A percentile compares a stretch with the other conserved stretches of the same genome.
phyloP scores from a whole-genome alignment of 2,113 vertebrate species.

The Actinemys pallida region DNA sequence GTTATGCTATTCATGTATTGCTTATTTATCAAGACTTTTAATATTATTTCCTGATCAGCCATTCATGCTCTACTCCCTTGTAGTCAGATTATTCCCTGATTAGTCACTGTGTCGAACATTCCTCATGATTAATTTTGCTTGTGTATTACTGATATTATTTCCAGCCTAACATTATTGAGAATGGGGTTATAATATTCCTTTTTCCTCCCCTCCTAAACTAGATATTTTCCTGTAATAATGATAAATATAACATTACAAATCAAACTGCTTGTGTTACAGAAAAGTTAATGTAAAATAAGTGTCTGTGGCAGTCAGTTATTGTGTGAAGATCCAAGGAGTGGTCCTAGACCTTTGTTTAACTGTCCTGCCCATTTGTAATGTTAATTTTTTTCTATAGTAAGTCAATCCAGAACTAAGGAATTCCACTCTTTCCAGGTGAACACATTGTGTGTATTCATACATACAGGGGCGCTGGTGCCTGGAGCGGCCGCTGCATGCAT shows the following conservation, averaged over 20 bases:
- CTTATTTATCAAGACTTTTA: constrained; percentile 19
- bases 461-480: too few relatives aligned
- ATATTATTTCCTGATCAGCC: background rate
- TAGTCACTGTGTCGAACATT: background rate
- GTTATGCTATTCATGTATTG: background rate
- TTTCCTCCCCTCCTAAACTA: background rate
- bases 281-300: background rate
- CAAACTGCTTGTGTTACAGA: background rate
- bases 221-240: background rate
- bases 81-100: background rate
- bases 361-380: constrained; percentile 13
- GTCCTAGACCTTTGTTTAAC: constrained; percentile 4
- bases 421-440: constrained; percentile 32
- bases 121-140: background rate
- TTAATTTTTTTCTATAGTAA: constrained; percentile 22
- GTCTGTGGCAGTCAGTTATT: background rate
- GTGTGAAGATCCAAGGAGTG: background rate
- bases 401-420: background rate
- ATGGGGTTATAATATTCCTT: background rate
- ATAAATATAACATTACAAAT: background rate
- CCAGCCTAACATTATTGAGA: background rate
- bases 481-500: background rate
- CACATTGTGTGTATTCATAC: background rate
- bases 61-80: background rate
- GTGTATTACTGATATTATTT: background rate